phyloP scores from a whole-genome alignment of 1,140 invertebrate species.

The Tetramorium simillimum region DNA sequence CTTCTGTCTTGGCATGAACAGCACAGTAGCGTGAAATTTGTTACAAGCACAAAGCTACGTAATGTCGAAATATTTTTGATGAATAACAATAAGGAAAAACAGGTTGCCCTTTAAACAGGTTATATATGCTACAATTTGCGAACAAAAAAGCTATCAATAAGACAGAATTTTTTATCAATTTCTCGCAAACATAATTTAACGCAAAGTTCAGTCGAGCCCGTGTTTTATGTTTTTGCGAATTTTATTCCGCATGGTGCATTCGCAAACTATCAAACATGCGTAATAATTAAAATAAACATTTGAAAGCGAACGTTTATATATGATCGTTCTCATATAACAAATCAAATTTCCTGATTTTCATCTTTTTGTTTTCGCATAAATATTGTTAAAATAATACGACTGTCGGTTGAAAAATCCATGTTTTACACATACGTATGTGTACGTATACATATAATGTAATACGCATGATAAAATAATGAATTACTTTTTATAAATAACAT shows the following conservation, averaged over 20 bases:
- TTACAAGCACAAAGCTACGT: background rate
- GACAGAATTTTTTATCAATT: background rate
- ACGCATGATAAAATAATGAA: background rate
- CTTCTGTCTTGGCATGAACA: conserved; percentile 30
- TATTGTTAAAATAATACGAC: background rate
- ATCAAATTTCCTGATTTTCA: background rate
- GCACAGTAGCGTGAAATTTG: background rate
- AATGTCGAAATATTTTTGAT: conserved; percentile 9
- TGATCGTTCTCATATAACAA: background rate
- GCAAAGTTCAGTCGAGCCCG: background rate
- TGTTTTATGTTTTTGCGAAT: background rate
- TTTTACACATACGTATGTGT: background rate
- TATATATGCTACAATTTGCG: background rate
- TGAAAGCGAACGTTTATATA: background rate
- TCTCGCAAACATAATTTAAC: background rate
- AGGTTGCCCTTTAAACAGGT: background rate
- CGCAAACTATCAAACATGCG: background rate
- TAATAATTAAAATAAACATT: conserved; percentile 32
- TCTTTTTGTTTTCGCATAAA: background rate
- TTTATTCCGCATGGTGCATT: background rate
- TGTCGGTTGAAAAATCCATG: background rate
- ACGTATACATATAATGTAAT: too few relatives aligned
- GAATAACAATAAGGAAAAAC: background rate
- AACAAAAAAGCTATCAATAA: background rate
- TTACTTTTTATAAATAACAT: background rate